Base-by-base conservation (phyloP, 2,797 vertebrate genomes). In the Babyrousa celebensis region DNA sequence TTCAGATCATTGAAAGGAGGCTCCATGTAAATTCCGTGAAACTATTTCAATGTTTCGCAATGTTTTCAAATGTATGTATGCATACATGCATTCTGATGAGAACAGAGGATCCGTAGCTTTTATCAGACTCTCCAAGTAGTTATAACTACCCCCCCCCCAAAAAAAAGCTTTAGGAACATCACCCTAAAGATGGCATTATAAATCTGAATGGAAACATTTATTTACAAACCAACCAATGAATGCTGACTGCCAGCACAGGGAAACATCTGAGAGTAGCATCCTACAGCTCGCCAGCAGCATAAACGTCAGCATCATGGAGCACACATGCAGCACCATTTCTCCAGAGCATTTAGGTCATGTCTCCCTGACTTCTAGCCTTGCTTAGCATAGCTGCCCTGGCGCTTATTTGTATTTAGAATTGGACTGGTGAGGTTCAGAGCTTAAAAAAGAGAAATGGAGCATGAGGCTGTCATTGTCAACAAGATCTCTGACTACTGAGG, bases 301-400 rank as follows among this genome's bases (percentile, higher is more conserved):
- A 1, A 58, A 40, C 25, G 20, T 62, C 3, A 6, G 1, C 12
- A 1, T 14, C 48, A 27, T 27, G 2, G 67, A 1, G 10, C 2
- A 6, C 18, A 27, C 20, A 7, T 29, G 71, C 43, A 27, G 29
- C 27, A 3, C 8, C 23, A 3, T 29, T 48, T 58, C 58, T 48
- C 14, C 12, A 1, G 58, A 23, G 91, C 17, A 1, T 12, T 12
- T 0, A 6, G 54, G 11, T 67, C 7, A 0, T 60, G 20, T 20
- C 9, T 5, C 40, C 52, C 18, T 25, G 12, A 14, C 32, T 43
- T 74, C 15, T 4, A 6, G 62, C 40, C 87, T 9, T 15, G 71
- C 70, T 4, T 36, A 72, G 63, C 40, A 43, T 0, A 21, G 58
- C 52, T 77, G 40, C 25, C 48, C 56, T 32, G 56, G 23, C 23